Evolutionary conservation across 2,888 invertebrate genomes (phyloP), one percentile per base, ranked within the genome.

Genomic region (Odontocolon sp.): DNA sequence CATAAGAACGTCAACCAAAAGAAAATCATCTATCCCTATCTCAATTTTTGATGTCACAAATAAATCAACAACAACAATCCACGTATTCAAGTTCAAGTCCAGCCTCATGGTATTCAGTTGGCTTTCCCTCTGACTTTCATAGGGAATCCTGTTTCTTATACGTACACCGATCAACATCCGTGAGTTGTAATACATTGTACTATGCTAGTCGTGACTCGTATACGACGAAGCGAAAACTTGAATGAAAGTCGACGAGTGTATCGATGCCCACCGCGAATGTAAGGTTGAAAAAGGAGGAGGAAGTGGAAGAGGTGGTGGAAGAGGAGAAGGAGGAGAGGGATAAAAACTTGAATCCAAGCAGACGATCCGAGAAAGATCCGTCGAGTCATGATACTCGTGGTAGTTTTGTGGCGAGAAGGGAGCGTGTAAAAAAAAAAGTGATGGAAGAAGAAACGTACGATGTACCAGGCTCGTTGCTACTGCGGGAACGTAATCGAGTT

Each of bases 401-500:
- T 4, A 33, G 45, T 33, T 18, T n/a, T 6, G 45, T n/a, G 16
- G 42, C 28, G 31, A 61, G 31, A 4, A 45, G 1, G 31, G 28
- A 31, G 42, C 18, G 9, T 9, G 18, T 2, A 31, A 31, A 45
- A 33, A 45, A 45, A 18, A n/a, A 6, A 11, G 26, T 9, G 14
- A 8, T 28, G 42, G 26, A 40, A 42, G 28, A 52, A 52, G 31
- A 33, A 45, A 33, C 28, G 50, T 50, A 8, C 50, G 23, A n/a
- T 11, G 50, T 28, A 28, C 50, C n/a, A 11, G 4, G n/a, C 11
- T 11, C 26, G 5, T 26, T 26, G 1, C 5, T 47, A 9, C 54
- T 5, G 47, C 38, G 45, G 66, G 63, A 61, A 61, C 36, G 64
- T 68, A 69, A 74, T 70, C 75, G 69, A 66, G 64, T 75, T 75